Percentiles rank a stretch among this genome's conserved stretches.
Evolutionary conservation across 2,797 vertebrate species (phyloP).

Genomic region (Rhinoraja longicauda): DNA sequence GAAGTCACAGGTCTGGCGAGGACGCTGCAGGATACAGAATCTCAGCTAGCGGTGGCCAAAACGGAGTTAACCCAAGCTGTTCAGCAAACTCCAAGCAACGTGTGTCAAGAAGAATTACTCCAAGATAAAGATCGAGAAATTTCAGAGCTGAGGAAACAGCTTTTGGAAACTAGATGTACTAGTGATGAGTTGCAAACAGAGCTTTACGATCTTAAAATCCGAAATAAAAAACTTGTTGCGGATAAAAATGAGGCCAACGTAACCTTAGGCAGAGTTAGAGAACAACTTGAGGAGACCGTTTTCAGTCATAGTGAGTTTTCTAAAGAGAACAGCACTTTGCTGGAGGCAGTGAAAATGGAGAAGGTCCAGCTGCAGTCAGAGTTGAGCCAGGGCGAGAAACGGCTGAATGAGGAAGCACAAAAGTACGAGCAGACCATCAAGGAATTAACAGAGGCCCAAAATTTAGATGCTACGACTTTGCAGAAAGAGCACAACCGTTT

Average conservation of each 20-base stretch:
- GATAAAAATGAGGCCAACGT: conserved; percentile 44
- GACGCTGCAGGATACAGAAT: conserved; percentile 62
- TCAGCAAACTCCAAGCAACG: conserved; percentile 44
- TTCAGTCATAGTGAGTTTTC: conserved; percentile 56
- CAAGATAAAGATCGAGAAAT: conserved; percentile 64
- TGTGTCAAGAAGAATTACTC: conserved; percentile 50
- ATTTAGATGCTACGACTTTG: conserved; percentile 67
- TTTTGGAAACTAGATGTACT: conserved; percentile 61
- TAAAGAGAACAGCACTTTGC: conserved; percentile 71
- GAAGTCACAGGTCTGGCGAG: conserved; percentile 65
- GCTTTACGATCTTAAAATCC: conserved; percentile 70
- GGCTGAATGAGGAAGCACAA: conserved; percentile 62
- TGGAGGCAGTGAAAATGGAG: conserved; percentile 76
- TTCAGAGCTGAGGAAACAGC: conserved; percentile 58
- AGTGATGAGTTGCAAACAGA: conserved; percentile 65
- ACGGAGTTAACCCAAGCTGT: conserved; percentile 51
- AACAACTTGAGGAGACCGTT: conserved; percentile 63
- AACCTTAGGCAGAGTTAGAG: conserved; percentile 57
- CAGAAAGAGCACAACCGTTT: conserved; percentile 73
- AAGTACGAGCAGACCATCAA: conserved; percentile 75
- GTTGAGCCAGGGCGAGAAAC: conserved; percentile 61
- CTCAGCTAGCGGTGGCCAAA: conserved; percentile 56
- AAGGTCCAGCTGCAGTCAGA: conserved; percentile 72
- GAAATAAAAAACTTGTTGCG: conserved; percentile 66
- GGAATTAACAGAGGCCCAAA: conserved; percentile 64